These are phyloP conservation scores for Spatula clypeata DNA, from an alignment of 2,797 vertebrate genomes.

Conservation along the genomic window DNA sequence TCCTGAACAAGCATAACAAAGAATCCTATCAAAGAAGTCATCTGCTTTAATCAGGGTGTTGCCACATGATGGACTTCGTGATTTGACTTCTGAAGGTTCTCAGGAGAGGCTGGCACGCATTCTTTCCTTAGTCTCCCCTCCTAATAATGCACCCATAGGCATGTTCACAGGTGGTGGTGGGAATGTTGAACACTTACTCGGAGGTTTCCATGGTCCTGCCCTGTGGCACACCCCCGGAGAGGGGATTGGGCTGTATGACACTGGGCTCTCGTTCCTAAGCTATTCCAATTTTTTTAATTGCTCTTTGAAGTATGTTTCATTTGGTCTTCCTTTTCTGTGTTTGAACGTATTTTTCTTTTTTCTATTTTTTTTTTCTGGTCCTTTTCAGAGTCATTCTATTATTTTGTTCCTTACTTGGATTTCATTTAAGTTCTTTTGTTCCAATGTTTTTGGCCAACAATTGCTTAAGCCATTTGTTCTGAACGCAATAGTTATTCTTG, in stretches of 20 bases:
- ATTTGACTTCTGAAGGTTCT: neutral
- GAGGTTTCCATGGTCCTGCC: neutral
- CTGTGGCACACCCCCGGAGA: neutral
- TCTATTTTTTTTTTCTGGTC: neutral
- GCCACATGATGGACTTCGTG: neutral
- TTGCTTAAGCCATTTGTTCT: neutral
- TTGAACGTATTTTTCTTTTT: neutral
- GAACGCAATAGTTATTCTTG: neutral
- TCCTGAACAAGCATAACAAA: neutral
- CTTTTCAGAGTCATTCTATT: neutral
- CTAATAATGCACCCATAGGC: neutral
- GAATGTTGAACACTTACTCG: neutral
- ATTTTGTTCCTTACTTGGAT: neutral
- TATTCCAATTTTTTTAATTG: neutral
- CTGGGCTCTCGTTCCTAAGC: neutral
- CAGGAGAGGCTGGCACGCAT: neutral
- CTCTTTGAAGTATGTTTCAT: neutral
- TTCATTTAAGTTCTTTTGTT: neutral
- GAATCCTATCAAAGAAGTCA: neutral
- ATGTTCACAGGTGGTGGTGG: too few species aligned
- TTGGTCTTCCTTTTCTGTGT: neutral
- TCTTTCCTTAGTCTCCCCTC: neutral
- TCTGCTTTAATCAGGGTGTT: neutral
- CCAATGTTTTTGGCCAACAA: neutral
- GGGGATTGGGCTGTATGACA: neutral